Base-by-base conservation (phyloP, 2,888 invertebrate genomes). In the Philereme transversata region DNA sequence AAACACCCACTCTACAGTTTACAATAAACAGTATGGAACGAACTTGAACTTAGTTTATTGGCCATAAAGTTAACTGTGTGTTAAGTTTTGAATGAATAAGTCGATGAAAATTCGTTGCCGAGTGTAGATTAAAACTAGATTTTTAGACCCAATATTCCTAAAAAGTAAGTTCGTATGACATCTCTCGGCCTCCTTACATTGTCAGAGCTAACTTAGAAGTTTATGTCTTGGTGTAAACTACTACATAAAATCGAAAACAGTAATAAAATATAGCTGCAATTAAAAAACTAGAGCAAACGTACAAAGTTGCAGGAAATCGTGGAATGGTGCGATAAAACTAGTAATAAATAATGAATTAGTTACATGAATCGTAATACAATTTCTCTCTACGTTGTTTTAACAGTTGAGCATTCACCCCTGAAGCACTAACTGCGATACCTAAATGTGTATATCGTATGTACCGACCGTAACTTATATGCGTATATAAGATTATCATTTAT, bases 61-160 rank as follows among this genome's bases (percentile, higher is more conserved):
- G 72, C 65, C 71, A 71, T 83, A 77, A 84, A 82, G 71, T 83
- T 80, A 75, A 76, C 64, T 65, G 65, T 68, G 72, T 74, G 73
- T 72, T 74, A 71, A 77, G 72, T 65, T 22, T 67, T 56, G 57
- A 65, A 65, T 60, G 67, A 64, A 67, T 64, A 67, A 65, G 63
- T 70, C 67, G n/a, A n/a, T n/a, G n/a, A n/a, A n/a, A n/a, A n/a
- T n/a, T n/a, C n/a, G 64, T 51, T 56, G 38, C 57, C 38, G 46
- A n/a, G 44, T 51, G 48, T 57, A 61, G 40, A 57, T 53, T 61
- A 52, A 9, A 35, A 38, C 38, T 38, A 50, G 50, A 4, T 7
- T 38, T 8, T 50, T 45, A n/a, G 22, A 3, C 22, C 22, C 22
- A 22, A 22, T 3, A 22, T 22, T 22, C 3, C 22, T 22, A 22